A percentile compares a stretch with the other conserved stretches of the same genome.
phyloP scores from a whole-genome alignment of 2,797 vertebrate genomes.

The Erpetoichthys calabaricus region DNA sequence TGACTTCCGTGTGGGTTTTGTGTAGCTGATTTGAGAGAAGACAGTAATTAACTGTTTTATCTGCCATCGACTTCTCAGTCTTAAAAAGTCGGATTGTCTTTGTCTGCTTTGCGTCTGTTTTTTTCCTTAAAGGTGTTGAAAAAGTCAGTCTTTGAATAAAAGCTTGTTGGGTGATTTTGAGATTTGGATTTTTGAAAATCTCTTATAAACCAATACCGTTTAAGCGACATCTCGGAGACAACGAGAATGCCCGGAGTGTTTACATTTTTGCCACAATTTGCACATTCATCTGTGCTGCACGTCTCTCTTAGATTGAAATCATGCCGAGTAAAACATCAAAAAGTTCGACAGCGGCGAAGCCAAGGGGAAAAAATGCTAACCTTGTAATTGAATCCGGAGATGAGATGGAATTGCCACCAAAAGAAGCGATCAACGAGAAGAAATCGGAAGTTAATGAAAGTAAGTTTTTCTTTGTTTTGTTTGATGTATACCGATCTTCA shows the following conservation, averaged over 20 bases:
- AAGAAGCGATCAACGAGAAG: conserved; percentile 40
- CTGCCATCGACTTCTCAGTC: too few relatives aligned
- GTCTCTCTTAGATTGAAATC: conserved; percentile 43
- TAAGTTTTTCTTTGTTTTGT: conserved; percentile 53
- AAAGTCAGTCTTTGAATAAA: too few relatives aligned
- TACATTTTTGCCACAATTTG: not conserved
- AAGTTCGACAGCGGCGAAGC: conserved; percentile 56
- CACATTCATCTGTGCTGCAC: not conserved
- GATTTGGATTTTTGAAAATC: too few relatives aligned
- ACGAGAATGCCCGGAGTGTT: too few relatives aligned
- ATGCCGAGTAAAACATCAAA: conserved; percentile 75
- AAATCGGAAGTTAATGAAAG: conserved; percentile 47
- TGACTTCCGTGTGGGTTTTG: conserved; percentile 8
- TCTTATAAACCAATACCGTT: too few relatives aligned
- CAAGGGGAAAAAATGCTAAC: conserved; percentile 50
- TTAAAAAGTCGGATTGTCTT: too few relatives aligned
- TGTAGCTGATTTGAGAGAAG: too few relatives aligned
- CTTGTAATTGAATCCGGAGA: conserved; percentile 52
- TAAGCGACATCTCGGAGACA: too few relatives aligned
- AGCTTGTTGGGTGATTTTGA: too few relatives aligned
- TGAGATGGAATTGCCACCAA: conserved; percentile 47
- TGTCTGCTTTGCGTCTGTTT: too few relatives aligned
- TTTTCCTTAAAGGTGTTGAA: too few relatives aligned
- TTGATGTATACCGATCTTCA: conserved; percentile 18
- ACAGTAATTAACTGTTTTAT: too few relatives aligned